Conservation (phyloP, 2,797 vertebrate species). For the Mallotus villosus region DNA sequence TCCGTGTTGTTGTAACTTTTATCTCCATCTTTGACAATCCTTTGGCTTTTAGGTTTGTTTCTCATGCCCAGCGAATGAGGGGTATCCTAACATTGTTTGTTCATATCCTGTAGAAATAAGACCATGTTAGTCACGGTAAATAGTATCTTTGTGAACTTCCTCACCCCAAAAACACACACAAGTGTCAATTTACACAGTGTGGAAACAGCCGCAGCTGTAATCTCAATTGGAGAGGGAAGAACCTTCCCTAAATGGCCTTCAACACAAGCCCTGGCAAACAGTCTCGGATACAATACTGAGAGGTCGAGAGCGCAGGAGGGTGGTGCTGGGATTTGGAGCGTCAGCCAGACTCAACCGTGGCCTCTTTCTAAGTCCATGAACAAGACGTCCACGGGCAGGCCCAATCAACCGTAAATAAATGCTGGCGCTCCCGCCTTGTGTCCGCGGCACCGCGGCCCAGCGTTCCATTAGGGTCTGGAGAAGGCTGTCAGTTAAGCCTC, state of each 20-base stretch:
- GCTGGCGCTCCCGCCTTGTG: conserved; percentile 36
- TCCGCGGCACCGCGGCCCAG: conserved; percentile 16
- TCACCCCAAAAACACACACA: background rate
- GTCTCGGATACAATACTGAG: background rate
- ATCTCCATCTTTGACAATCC: background rate
- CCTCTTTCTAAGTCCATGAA: conserved; percentile 49
- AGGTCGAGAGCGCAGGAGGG: conserved; percentile 1
- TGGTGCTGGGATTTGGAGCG: background rate
- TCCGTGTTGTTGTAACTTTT: background rate
- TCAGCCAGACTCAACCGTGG: conserved; percentile 41
- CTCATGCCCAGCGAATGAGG: too few species aligned
- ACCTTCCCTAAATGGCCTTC: conserved; percentile 33
- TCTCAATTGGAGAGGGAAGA: conserved; percentile 4
- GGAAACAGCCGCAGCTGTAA: conserved; percentile 10
- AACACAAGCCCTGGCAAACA: conserved; percentile 7
- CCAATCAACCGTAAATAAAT: conserved; percentile 68
- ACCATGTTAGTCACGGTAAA: too few species aligned
- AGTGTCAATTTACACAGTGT: background rate
- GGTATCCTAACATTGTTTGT: too few species aligned
- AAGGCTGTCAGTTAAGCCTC: conserved; percentile 32
- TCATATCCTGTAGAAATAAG: too few species aligned
- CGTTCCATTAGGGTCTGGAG: conserved; percentile 38
- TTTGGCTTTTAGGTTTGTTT: background rate
- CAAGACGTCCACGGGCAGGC: conserved; percentile 51
- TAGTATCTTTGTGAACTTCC: too few species aligned